Evolutionary conservation across 2,888 invertebrate genomes (phyloP).

Genomic region (Hypsopygia costalis): DNA sequence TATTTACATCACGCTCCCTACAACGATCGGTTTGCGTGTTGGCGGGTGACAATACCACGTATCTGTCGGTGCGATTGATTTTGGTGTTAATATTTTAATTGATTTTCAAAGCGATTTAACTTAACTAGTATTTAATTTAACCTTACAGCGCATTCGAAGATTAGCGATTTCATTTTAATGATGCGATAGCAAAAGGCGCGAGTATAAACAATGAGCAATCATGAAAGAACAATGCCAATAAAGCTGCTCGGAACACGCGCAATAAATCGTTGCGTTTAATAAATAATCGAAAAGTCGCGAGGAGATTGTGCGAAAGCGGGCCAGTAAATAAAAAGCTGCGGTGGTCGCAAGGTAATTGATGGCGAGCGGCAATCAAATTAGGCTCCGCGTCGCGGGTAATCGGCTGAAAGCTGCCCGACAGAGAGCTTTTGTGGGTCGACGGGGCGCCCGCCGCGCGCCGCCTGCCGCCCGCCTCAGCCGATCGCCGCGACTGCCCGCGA

Average conservation of each 20-base stretch:
- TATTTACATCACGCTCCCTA: conserved; percentile 46
- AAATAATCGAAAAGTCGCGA: conserved; percentile 46
- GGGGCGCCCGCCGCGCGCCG: conserved; percentile 22
- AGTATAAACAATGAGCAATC: conserved; percentile 42
- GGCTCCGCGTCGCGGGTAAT: conserved; percentile 70
- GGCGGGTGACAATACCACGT: conserved; percentile 31
- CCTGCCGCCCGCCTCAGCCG: conserved; percentile 10
- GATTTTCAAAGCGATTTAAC: conserved; percentile 13
- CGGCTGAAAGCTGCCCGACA: conserved; percentile 73
- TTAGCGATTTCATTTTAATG: conserved; percentile 30
- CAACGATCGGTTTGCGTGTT: conserved; percentile 40
- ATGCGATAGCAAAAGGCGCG: conserved; percentile 21
- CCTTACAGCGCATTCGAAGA: too few relatives aligned
- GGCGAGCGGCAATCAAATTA: conserved; percentile 75
- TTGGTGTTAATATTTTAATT: conserved; percentile 30
- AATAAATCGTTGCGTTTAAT: conserved; percentile 51
- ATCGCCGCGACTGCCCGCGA: conserved; percentile 8
- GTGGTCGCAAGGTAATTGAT: conserved; percentile 68
- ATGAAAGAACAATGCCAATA: conserved; percentile 44
- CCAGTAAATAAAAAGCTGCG: conserved; percentile 64
- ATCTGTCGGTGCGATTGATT: conserved; percentile 28
- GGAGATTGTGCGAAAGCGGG: conserved; percentile 40
- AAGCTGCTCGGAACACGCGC: conserved; percentile 35
- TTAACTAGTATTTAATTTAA: too few relatives aligned
- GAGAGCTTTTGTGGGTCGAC: conserved; percentile 57